phyloP scores from a whole-genome alignment of 1,140 invertebrate species.

The Drosophila pallidifrons region DNA sequence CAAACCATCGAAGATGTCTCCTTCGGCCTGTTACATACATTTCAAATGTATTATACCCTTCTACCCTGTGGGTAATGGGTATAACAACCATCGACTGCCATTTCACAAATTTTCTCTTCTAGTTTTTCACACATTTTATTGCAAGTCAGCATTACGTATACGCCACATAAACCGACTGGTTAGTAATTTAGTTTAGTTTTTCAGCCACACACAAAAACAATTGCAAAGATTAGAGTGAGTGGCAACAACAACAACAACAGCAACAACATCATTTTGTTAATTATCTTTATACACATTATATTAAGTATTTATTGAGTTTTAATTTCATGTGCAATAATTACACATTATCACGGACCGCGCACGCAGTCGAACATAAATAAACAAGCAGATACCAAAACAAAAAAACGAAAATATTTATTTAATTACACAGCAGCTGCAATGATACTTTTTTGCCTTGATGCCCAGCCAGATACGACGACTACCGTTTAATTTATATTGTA shows the following conservation, averaged over 20 bases:
- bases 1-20: too few relatives aligned
- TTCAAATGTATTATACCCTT: too few relatives aligned
- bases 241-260: too few relatives aligned
- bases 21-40: too few relatives aligned
- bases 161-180: constrained; percentile 2
- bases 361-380: constrained; percentile 16
- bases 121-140: background rate
- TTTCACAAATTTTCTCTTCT: background rate
- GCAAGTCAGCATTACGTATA: constrained; percentile 18
- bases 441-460: constrained; percentile 12
- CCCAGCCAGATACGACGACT: background rate
- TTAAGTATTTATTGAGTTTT: constrained; percentile 21
- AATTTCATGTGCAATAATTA: constrained; percentile 33
- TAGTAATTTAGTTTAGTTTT: constrained; percentile 12
- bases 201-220: constrained; percentile 1
- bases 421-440: constrained; percentile 29
- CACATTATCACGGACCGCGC: constrained; percentile 17
- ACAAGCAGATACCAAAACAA: constrained; percentile 22
- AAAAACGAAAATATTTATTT: constrained; percentile 26
- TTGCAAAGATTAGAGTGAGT: constrained; percentile 4
- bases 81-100: background rate
- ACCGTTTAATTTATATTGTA: constrained; percentile 5
- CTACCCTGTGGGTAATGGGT: too few relatives aligned
- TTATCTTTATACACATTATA: constrained; percentile 17
- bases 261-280: constrained; percentile 13